Percentiles rank a stretch among this genome's conserved stretches.
These are phyloP conservation scores for Drosophila aff. DNA, from an alignment of 1,140 invertebrate species.

Conservation along the genomic window DNA sequence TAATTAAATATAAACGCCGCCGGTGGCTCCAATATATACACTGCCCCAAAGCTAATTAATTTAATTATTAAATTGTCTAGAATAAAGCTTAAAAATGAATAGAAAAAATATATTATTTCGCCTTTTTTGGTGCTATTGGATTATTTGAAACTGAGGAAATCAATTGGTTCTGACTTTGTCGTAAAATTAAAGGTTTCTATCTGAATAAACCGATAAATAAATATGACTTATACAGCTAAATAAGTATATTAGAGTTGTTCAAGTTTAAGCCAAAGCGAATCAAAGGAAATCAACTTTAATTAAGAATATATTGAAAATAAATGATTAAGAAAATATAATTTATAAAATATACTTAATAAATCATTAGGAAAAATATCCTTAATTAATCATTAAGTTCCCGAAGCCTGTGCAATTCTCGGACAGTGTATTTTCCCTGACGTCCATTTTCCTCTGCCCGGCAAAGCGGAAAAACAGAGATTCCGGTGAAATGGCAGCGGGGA, in stretches of 20 bases:
- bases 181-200: neutral
- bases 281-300: neutral
- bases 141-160: neutral
- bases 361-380: neutral
- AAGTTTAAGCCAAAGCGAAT: neutral
- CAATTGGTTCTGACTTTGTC: neutral
- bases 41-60: neutral
- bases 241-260: too few relatives aligned
- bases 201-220: neutral
- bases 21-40: neutral
- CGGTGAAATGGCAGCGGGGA: conserved; percentile 16
- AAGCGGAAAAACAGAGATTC: conserved; percentile 21
- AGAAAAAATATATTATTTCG: neutral
- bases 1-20: conserved; percentile 66
- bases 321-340: neutral
- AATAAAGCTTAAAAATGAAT: neutral
- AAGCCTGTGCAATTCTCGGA: neutral
- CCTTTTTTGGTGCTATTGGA: conserved; percentile 16
- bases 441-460: conserved; percentile 24
- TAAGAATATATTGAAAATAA: too few relatives aligned
- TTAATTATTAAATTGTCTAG: neutral
- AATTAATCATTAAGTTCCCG: neutral
- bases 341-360: too few relatives aligned
- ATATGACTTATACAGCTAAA: neutral
- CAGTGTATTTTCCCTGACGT: neutral